Evolutionary conservation across 37 sponge, comb jelly and placozoan genomes (phyloP).

Genomic region (Halichondria panicea): DNA sequence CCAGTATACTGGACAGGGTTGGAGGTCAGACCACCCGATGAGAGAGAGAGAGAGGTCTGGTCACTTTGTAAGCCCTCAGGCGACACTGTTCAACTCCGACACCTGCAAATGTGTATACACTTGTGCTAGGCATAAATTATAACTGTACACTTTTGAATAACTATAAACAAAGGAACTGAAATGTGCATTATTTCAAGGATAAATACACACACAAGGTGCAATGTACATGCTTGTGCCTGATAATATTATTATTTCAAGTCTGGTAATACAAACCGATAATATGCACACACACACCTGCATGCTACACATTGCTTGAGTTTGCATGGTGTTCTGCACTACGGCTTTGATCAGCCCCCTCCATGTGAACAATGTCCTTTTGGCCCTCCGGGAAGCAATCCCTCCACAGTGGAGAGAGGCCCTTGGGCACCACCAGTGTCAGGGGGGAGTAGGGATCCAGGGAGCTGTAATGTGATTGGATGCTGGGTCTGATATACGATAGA

Average conservation of each 20-base stretch:
- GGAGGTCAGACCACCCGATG: neutral
- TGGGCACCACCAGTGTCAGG: conserved; percentile 65
- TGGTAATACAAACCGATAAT: too few species aligned
- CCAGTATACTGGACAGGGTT: conserved; percentile 58
- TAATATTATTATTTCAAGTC: too few species aligned
- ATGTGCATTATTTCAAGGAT: too few species aligned
- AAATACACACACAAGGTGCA: too few species aligned
- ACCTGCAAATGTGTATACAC: too few species aligned
- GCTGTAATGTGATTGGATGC: conserved; percentile 37
- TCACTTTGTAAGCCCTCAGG: conserved; percentile 22
- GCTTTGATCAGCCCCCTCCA: conserved; percentile 44
- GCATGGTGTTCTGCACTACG: conserved; percentile 38
- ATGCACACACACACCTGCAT: too few species aligned
- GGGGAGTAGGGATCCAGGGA: conserved; percentile 68
- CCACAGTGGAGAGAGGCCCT: conserved; percentile 60
- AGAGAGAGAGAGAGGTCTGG: neutral
- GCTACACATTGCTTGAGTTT: conserved; percentile 64
- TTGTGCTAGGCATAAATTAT: too few species aligned
- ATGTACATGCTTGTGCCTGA: conserved; percentile 48
- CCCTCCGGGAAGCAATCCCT: conserved; percentile 67
- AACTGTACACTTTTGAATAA: too few species aligned
- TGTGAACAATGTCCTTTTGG: conserved; percentile 54
- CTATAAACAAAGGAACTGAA: too few species aligned
- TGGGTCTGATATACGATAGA: conserved; percentile 44
- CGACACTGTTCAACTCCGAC: conserved; percentile 55